Evolutionary conservation across 23 tunicate genomes (phyloP), one percentile per base, ranked within the genome.

Genomic region (Diplosoma virens): DNA sequence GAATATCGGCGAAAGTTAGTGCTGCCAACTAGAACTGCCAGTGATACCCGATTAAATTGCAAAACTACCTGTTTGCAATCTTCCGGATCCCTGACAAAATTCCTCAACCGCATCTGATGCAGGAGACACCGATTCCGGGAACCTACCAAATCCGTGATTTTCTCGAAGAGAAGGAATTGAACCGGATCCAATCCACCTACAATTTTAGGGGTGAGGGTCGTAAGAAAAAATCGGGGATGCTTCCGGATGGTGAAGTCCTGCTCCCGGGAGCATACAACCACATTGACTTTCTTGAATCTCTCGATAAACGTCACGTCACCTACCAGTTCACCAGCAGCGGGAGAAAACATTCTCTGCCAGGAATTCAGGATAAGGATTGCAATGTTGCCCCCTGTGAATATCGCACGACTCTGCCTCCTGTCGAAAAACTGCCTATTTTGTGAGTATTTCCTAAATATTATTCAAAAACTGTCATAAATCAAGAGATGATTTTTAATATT

Each of bases 111-210:
- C n/a, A n/a, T n/a, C n/a, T n/a, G n/a, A n/a, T 58, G 1, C 70
- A 89, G 96, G 96, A 89, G 33, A 89, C 96, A 17, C 96, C 96
- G 1, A 77, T 89, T 69, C 96, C 96, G 7, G 96, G 96, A 53
- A 81, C 86, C 3, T 89, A 89, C 81, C 85, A 82, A 3, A 50
- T 53, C 52, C 76, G 81, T 26, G 88, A 89, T 55, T 89, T 89
- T 52, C 84, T 89, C 2, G 73, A 83, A 64, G 96, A 89, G 1
- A 82, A 72, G 36, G 95, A 88, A 66, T 69, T 81, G 27, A 82
- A 88, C 30, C 81, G 75, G 3, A 88, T 88, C 35, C 81, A 88
- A 67, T 37, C 95, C 0, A 76, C 86, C 25, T 88, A 81, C 71
- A 88, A 88, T 58, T 88, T 88, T 45, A 88, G 82, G 41, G 87